Conservation (phyloP, 2,113 vertebrate genomes). For the Sialia sialis region DNA sequence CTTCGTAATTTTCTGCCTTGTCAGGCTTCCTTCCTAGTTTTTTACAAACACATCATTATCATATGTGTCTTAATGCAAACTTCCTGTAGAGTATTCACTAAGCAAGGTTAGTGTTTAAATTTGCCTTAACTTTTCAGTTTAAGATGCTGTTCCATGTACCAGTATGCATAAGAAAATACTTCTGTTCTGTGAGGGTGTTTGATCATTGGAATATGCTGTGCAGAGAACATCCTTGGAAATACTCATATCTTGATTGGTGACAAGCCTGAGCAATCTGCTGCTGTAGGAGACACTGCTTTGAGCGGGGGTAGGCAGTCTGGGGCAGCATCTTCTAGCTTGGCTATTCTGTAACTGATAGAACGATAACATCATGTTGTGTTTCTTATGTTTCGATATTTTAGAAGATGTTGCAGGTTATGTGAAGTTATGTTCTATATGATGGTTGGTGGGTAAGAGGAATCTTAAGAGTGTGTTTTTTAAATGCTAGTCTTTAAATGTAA, state of each 20-base stretch:
- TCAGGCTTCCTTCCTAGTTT: not conserved
- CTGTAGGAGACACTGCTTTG: not conserved
- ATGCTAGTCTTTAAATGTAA: too few relatives aligned
- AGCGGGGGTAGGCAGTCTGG: not conserved
- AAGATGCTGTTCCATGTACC: not conserved
- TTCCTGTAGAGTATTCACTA: not conserved
- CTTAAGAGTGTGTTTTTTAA: not conserved
- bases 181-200: not conserved
- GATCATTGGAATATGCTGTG: not conserved
- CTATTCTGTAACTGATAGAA: not conserved
- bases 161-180: not conserved
- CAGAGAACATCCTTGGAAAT: not conserved
- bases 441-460: not conserved
- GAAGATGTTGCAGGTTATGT: not conserved
- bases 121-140: not conserved
- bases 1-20: not conserved
- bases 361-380: not conserved
- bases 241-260: not conserved
- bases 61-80: not conserved
- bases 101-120: not conserved
- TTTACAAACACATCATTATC: not conserved
- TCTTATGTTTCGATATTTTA: not conserved
- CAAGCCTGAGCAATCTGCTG: not conserved
- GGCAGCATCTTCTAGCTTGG: not conserved
- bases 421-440: not conserved